These are phyloP conservation scores for Pammene fasciana DNA, from an alignment of 2,888 invertebrate species.

Conservation along the genomic window DNA sequence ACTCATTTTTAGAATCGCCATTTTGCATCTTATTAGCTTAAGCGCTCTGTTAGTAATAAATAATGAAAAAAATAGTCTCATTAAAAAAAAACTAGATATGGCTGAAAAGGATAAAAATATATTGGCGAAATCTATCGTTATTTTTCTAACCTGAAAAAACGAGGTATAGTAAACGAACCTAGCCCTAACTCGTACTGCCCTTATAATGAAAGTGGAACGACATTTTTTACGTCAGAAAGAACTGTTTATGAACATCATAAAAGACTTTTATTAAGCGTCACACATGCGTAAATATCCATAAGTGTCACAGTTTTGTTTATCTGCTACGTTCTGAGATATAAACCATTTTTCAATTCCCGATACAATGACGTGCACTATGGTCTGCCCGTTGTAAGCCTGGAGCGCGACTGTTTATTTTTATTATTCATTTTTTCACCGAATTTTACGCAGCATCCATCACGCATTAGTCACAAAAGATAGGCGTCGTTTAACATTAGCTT, in stretches of 20 bases:
- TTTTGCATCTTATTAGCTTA: too few relatives aligned
- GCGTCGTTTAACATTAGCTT: conserved; percentile 81
- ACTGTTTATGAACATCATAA: conserved; percentile 36
- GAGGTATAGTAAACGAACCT: conserved; percentile 13
- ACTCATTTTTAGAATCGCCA: too few relatives aligned
- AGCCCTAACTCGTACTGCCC: conserved; percentile 9
- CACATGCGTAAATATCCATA: conserved; percentile 66
- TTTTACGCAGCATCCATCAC: conserved; percentile 77
- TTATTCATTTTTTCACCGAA: conserved; percentile 62
- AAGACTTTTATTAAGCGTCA: conserved; percentile 42
- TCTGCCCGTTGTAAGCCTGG: conserved; percentile 61
- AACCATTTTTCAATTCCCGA: conserved; percentile 65
- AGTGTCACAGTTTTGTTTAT: conserved; percentile 65
- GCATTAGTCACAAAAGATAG: conserved; percentile 80
- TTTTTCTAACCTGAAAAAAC: too few relatives aligned
- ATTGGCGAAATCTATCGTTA: too few relatives aligned
- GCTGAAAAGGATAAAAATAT: too few relatives aligned
- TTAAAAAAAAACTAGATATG: too few relatives aligned
- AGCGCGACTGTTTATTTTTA: conserved; percentile 65
- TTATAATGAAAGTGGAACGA: conserved; percentile 17
- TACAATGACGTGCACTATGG: conserved; percentile 62
- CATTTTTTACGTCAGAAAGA: conserved; percentile 14
- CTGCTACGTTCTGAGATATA: conserved; percentile 59
- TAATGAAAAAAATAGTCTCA: too few relatives aligned
- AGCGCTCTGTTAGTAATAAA: too few relatives aligned